Evolutionary conservation across 2,888 invertebrate genomes (phyloP).

Genomic region (Portevinia maculata): DNA sequence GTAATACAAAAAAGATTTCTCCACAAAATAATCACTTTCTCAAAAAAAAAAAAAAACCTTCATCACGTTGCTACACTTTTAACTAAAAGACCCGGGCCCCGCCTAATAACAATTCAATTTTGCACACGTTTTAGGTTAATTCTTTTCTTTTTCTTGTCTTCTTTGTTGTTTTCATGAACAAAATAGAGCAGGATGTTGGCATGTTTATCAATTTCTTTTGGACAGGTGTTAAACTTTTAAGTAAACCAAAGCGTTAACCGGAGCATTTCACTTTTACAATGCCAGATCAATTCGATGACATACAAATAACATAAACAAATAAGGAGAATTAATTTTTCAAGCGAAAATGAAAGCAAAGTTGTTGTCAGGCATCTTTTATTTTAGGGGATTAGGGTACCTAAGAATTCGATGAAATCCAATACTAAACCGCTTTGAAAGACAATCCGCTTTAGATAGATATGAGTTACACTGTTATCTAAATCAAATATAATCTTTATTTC

Average conservation of each 20-base stretch:
- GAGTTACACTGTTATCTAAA: neutral
- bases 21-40: slow-evolving; percentile 54
- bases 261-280: slow-evolving; percentile 69
- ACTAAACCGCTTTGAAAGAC: slow-evolving; percentile 34
- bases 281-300: slow-evolving; percentile 46
- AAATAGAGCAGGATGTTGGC: slow-evolving; percentile 1
- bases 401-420: slow-evolving; percentile 1
- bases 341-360: slow-evolving; percentile 69
- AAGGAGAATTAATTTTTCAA: slow-evolving; percentile 18
- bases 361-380: no score
- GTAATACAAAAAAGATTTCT: slow-evolving; percentile 42
- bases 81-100: slow-evolving; percentile 7
- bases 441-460: slow-evolving; percentile 12
- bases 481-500: slow-evolving; percentile 5
- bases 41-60: slow-evolving; percentile 30
- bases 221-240: slow-evolving; percentile 6
- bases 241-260: slow-evolving; percentile 33
- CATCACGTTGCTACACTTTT: slow-evolving; percentile 44
- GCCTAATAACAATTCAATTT: slow-evolving; percentile 24
- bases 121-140: slow-evolving; percentile 37
- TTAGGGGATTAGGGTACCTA: no score
- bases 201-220: slow-evolving; percentile 6
- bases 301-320: slow-evolving; percentile 48
- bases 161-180: neutral
- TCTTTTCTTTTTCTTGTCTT: neutral